Evolutionary conservation across 2,888 invertebrate species (phyloP).

Genomic region (Agonopterix heracliana): DNA sequence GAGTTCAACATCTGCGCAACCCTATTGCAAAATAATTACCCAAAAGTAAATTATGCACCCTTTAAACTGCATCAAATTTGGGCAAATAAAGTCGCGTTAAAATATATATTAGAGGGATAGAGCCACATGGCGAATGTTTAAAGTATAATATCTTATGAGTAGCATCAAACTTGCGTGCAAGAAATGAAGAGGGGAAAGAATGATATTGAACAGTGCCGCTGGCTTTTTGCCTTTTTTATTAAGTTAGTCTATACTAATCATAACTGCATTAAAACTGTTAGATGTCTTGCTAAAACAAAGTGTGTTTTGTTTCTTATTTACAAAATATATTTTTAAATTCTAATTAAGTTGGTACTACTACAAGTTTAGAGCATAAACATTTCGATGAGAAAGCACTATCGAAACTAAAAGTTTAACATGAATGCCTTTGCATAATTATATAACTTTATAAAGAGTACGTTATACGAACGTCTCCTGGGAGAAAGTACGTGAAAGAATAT

Average conservation of each 20-base stretch:
- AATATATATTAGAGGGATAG: slow-evolving; percentile 53
- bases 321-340: no score
- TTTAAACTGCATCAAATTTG: slow-evolving; percentile 68
- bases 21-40: slow-evolving; percentile 72
- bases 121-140: slow-evolving; percentile 62
- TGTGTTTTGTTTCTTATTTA: no score
- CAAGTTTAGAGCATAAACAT: no score
- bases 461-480: no score
- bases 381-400: no score
- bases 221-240: slow-evolving; percentile 27
- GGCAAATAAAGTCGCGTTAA: slow-evolving; percentile 59
- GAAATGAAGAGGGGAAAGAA: slow-evolving; percentile 35
- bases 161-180: slow-evolving; percentile 38
- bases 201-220: slow-evolving; percentile 39
- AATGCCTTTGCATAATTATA: no score
- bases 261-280: neutral
- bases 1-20: slow-evolving; percentile 62
- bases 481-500: no score
- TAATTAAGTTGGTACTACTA: no score
- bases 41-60: slow-evolving; percentile 73
- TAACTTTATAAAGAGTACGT: no score
- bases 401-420: no score
- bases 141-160: slow-evolving; percentile 56
- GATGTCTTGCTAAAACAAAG: no score
- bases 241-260: neutral